A percentile compares a stretch with the other conserved stretches of the same genome.
phyloP scores from a whole-genome alignment of 2,113 vertebrate genomes.

The Turdus rufiventris region DNA sequence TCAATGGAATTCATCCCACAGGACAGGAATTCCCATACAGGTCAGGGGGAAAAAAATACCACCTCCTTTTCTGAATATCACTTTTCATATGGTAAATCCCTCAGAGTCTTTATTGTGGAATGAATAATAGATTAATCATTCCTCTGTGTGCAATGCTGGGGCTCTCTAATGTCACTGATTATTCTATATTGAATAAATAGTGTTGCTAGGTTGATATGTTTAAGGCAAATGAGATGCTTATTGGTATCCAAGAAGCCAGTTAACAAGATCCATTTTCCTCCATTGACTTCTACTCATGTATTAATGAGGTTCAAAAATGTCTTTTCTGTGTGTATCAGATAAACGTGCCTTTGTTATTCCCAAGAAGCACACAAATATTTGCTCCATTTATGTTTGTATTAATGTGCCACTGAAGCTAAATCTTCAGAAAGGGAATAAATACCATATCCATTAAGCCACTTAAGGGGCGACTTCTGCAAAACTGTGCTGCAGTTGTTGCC shows the following conservation, averaged over 20 bases:
- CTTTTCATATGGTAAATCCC: slow-evolving; percentile 48
- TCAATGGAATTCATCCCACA: slow-evolving; percentile 37
- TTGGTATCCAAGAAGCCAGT: slow-evolving; percentile 67
- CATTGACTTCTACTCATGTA: slow-evolving; percentile 67
- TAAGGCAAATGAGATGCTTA: slow-evolving; percentile 69
- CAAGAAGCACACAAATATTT: slow-evolving; percentile 63
- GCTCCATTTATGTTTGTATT: slow-evolving; percentile 64
- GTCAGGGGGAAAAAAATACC: not conserved
- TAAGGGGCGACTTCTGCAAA: slow-evolving; percentile 34
- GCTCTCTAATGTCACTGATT: slow-evolving; percentile 64
- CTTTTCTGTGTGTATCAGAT: slow-evolving; percentile 63
- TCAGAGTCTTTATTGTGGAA: slow-evolving; percentile 50
- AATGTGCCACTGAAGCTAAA: slow-evolving; percentile 57
- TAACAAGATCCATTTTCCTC: slow-evolving; percentile 68
- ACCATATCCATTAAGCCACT: slow-evolving; percentile 55
- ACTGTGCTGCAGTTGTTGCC: slow-evolving; percentile 32
- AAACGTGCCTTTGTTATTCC: slow-evolving; percentile 65
- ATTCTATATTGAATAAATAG: slow-evolving; percentile 66
- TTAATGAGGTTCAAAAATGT: slow-evolving; percentile 70
- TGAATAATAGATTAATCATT: slow-evolving; percentile 68
- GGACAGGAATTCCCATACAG: slow-evolving; percentile 29
- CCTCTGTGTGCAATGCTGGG: slow-evolving; percentile 20
- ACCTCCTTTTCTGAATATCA: slow-evolving; percentile 21
- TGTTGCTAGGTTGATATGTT: slow-evolving; percentile 66
- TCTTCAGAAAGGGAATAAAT: slow-evolving; percentile 62